A percentile compares a stretch with the other conserved stretches of the same genome.
Evolutionary conservation across 2,113 vertebrate species (phyloP).

Genomic region (Lophotis ruficrista): DNA sequence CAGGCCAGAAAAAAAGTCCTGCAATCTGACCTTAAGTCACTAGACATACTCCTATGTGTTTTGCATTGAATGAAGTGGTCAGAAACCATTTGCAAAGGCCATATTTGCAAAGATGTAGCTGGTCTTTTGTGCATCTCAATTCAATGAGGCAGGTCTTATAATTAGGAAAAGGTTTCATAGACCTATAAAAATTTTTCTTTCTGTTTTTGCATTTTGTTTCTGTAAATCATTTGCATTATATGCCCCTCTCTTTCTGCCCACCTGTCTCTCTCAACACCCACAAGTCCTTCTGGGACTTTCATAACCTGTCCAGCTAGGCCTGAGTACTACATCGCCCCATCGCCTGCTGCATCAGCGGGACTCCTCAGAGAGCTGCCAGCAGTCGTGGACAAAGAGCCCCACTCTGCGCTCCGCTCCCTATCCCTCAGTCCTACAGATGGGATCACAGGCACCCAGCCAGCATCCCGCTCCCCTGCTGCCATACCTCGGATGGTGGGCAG

Average conservation of each 20-base stretch:
- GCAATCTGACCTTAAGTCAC: not conserved
- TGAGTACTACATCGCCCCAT: not conserved
- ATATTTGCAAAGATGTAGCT: not conserved
- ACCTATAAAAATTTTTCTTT: not conserved
- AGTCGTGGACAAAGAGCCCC: not conserved
- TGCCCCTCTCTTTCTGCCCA: not conserved
- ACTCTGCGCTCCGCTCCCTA: not conserved
- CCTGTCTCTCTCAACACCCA: not conserved
- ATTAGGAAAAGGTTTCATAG: not conserved
- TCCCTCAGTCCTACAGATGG: not conserved
- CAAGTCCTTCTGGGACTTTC: not conserved
- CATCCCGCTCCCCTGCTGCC: not conserved
- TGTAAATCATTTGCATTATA: not conserved
- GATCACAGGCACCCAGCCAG: not conserved
- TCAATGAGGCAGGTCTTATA: not conserved
- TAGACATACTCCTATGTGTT: not conserved
- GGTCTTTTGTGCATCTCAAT: not conserved
- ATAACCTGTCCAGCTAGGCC: not conserved
- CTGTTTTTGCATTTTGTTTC: not conserved
- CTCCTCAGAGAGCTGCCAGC: not conserved
- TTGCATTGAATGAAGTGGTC: not conserved
- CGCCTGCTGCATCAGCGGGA: not conserved
- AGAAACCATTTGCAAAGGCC: not conserved
- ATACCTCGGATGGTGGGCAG: slow-evolving; percentile 90
- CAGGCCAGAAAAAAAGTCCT: not conserved